Evolutionary conservation across 2,113 vertebrate species (phyloP), one percentile per base, ranked within the genome.

Genomic region (Ochotona curzoniae): DNA sequence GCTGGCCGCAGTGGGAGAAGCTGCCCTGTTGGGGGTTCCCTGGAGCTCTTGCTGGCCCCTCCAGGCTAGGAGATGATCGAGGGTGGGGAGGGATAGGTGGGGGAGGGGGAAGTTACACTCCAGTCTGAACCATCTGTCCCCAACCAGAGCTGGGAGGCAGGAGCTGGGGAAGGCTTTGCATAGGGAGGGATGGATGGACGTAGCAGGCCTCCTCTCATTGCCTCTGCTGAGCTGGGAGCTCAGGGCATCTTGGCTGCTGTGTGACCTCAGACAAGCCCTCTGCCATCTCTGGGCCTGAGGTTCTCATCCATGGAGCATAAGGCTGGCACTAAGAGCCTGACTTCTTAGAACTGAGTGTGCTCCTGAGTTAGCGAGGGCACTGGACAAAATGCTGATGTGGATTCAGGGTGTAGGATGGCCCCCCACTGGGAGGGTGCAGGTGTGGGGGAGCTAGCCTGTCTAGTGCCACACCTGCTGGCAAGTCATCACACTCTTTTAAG

Each of bases 111-210:
- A 64, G 44, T 83, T 83, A 97, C 96, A 71, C 10, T 92, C 78
- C 95, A 90, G 54, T 20, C 81, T 10, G n/a, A 97, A 90, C 96
- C 97, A 96, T 97, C 96, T 97, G 96, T 96, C 95, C 74, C 0
- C 3, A 10, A 69, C 74, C 89, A 51, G 93, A 69, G 84, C 96
- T 70, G n/a, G n/a, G 91, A 91, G 93, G 90, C 85, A 17, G 49
- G 84, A 80, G n/a, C 44, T 61, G 4, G 3, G 89, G 86, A 82
- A 44, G 38, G 38, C 38, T 44, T 44, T 44, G 38, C 38, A 6
- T 6, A 3, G 83, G 87, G 87, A 84, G 61, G 28, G 63, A 73
- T 54, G 83, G 32, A 71, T 0, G 1, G 60, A 7, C 7, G 81
- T 14, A 32, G 54, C n/a, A 0, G 8, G 63, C 66, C 60, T 14